These are phyloP conservation scores for Drosophila colorata DNA, from an alignment of 2,888 invertebrate genomes.

Conservation along the genomic window DNA sequence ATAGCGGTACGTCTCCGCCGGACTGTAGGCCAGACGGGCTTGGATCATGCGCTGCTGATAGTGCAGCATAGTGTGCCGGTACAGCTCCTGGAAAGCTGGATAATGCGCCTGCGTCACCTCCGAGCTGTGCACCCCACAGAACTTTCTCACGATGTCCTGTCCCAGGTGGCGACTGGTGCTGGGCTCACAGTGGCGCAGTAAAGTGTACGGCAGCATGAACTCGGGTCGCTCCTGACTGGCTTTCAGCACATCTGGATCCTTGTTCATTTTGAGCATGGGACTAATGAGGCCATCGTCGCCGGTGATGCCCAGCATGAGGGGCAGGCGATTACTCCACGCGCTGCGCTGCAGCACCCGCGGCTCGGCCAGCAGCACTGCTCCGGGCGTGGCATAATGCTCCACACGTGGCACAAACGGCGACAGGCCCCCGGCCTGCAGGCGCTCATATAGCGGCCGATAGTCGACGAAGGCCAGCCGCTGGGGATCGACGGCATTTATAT, in stretches of 20 bases:
- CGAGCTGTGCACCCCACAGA: conserved; percentile 43
- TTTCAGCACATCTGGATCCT: conserved; percentile 18
- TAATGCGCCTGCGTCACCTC: conserved; percentile 77
- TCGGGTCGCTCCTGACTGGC: conserved; percentile 36
- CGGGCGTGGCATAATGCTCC: conserved; percentile 71
- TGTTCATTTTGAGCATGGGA: neutral
- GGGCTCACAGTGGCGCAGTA: conserved; percentile 16
- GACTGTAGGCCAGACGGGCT: conserved; percentile 67
- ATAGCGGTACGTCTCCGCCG: conserved; percentile 79
- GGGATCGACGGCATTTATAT: conserved; percentile 56
- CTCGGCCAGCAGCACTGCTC: conserved; percentile 68
- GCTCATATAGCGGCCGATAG: conserved; percentile 54
- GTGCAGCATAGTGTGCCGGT: conserved; percentile 73
- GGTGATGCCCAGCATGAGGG: conserved; percentile 79
- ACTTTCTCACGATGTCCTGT: conserved; percentile 57
- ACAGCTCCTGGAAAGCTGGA: conserved; percentile 61
- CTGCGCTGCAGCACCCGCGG: conserved; percentile 70
- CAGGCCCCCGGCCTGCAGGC: neutral
- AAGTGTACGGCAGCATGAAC: conserved; percentile 9
- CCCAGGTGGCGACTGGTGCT: conserved; percentile 54
- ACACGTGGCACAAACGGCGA: conserved; percentile 70
- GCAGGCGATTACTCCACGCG: conserved; percentile 81
- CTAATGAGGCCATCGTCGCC: conserved; percentile 68
- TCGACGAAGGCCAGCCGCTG: conserved; percentile 46
- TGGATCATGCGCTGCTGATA: conserved; percentile 67